These are phyloP conservation scores for Dichetophora obliterata DNA, from an alignment of 2,888 invertebrate species.

Conservation along the genomic window DNA sequence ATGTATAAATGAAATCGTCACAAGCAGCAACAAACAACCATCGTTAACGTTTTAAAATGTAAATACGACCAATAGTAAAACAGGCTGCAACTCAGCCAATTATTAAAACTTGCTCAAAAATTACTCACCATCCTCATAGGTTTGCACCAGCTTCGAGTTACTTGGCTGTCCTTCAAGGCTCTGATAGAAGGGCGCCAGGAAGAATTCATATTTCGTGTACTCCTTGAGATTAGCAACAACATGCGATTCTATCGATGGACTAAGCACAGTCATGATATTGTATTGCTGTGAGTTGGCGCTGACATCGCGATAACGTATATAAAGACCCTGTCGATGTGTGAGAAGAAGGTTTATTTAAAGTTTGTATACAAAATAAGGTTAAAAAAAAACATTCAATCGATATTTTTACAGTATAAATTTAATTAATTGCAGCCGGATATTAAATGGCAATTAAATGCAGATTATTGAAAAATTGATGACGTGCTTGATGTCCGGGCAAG, in stretches of 20 bases:
- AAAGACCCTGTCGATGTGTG: slow-evolving; percentile 72
- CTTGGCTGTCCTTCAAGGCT: slow-evolving; percentile 93
- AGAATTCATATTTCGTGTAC: slow-evolving; percentile 88
- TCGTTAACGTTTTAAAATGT: no score
- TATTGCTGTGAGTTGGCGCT: slow-evolving; percentile 75
- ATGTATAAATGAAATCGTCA: no score
- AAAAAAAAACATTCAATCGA: not conserved
- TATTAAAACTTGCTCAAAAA: not conserved
- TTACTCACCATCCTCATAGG: slow-evolving; percentile 84
- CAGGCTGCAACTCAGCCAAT: not conserved
- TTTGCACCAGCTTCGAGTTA: slow-evolving; percentile 87
- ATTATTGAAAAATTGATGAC: not conserved
- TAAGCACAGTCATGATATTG: slow-evolving; percentile 76
- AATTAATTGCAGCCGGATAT: slow-evolving; percentile 9
- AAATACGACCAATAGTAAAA: no score
- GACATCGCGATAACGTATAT: slow-evolving; percentile 77
- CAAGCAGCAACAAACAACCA: no score
- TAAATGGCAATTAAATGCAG: slow-evolving; percentile 24
- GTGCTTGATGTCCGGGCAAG: not conserved
- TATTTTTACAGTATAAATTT: slow-evolving; percentile 1
- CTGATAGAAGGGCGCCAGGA: slow-evolving; percentile 87
- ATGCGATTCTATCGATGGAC: slow-evolving; percentile 75
- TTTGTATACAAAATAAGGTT: not conserved
- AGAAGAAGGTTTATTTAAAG: not conserved
- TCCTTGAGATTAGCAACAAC: slow-evolving; percentile 81